Evolutionary conservation across 2,113 vertebrate genomes (phyloP).

Genomic region (Thymallus thymallus): DNA sequence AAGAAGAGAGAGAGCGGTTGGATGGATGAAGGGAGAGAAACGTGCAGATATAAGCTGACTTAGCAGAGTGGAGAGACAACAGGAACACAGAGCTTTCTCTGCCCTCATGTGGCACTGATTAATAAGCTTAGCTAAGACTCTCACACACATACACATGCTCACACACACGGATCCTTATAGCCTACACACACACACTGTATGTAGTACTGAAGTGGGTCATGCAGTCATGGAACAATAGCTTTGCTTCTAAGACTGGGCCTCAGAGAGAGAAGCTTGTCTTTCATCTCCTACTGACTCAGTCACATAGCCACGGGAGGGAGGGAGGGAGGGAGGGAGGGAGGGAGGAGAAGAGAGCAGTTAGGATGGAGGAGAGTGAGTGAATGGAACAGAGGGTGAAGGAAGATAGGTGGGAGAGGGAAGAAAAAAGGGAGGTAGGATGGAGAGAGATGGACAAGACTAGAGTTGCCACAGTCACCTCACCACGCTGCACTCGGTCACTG

Average conservation of each 20-base stretch:
- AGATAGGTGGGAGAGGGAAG: not conserved
- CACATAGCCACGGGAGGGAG: not conserved
- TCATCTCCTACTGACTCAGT: constrained; percentile 15
- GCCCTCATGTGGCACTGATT: constrained; percentile 72
- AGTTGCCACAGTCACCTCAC: no score
- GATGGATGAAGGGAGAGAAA: constrained; percentile 1
- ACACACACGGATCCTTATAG: no score
- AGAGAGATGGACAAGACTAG: not conserved
- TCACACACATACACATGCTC: no score
- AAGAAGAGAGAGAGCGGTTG: not conserved
- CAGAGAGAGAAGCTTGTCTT: not conserved
- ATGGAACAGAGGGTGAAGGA: constrained; percentile 4
- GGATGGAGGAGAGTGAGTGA: no score
- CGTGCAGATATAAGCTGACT: constrained; percentile 44
- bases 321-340: not conserved
- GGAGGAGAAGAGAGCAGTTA: no score
- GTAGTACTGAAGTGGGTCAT: constrained; percentile 36
- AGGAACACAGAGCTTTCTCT: constrained; percentile 60
- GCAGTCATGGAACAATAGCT: constrained; percentile 32
- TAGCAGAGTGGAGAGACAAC: constrained; percentile 27
- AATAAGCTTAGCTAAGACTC: constrained; percentile 66
- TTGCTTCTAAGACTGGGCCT: not conserved
- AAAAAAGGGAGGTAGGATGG: not conserved
- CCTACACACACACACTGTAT: not conserved
- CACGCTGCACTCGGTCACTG: no score